Evolutionary conservation across 2,113 vertebrate genomes (phyloP), one percentile per base, ranked within the genome.

Genomic region (Octodon degus): DNA sequence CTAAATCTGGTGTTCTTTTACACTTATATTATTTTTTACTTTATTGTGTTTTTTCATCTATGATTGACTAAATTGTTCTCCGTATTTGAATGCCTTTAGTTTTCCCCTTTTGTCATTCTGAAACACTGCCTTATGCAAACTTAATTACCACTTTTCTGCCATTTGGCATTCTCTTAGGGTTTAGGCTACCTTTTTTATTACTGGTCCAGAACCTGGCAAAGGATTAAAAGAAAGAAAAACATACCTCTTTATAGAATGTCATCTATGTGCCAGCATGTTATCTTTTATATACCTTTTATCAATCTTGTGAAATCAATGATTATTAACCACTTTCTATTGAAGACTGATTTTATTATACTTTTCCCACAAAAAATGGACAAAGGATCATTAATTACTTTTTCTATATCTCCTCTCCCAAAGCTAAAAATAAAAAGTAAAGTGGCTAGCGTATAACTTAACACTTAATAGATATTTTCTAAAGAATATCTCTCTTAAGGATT

Each of bases 41-140:
- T 76, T 14, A 77, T 60, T 17, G 37, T 68, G 0, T 43, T 80
- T 40, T 77, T 47, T 86, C 40, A 24, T 88, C 43, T 84, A 11
- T 94, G 68, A 32, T 79, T 96, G 85, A 90, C 30, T 84, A 93
- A 93, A 40, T 88, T 90, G 79, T 67, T 94, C 50, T 74, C 32
- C 62, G 86, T 95, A 79, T 40, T 47, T 58, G 24, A 93, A 55
- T 91, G n/a, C 34, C 60, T 90, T 92, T 81, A 37, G 27, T 72
- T 92, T 90, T 58, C 43, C 17, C 10, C 62, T 79, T 76, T 13
- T 80, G 77, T 55, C n/a, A 81, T 91, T 93, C 22, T 89, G 79
- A 34, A 32, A 89, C 63, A 94, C 13, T 93, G 72, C 62, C 47
- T 86, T 86, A 47, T 96, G 55, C 86, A 72, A 90, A 94, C n/a